These are phyloP conservation scores for Paralvinella palmiformis DNA, from an alignment of 1,140 invertebrate genomes.

Conservation along the genomic window DNA sequence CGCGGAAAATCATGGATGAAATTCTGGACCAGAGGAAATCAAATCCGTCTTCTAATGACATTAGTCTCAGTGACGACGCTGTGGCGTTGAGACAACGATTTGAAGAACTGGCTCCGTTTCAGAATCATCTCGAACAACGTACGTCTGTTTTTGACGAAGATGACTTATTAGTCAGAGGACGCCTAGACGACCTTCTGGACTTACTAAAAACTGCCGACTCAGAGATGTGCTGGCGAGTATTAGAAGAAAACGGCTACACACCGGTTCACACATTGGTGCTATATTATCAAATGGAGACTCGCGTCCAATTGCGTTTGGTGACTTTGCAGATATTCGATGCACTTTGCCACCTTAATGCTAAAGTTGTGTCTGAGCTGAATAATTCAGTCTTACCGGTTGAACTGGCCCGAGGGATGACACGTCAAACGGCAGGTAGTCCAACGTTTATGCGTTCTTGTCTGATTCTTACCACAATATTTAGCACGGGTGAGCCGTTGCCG, in stretches of 20 bases:
- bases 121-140: neutral
- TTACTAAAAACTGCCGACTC: slow-evolving; percentile 45
- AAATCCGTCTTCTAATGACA: neutral
- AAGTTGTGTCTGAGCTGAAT: slow-evolving; percentile 71
- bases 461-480: slow-evolving; percentile 77
- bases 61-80: neutral
- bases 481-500: slow-evolving; percentile 65
- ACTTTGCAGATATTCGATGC: slow-evolving; percentile 77
- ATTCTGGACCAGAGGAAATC: slow-evolving; percentile 23
- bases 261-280: slow-evolving; percentile 61
- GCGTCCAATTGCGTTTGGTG: slow-evolving; percentile 72
- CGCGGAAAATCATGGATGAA: slow-evolving; percentile 32
- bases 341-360: slow-evolving; percentile 74
- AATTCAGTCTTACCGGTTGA: slow-evolving; percentile 81
- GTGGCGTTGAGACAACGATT: neutral
- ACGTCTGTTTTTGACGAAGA: neutral
- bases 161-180: slow-evolving; percentile 7
- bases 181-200: neutral
- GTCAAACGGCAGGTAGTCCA: slow-evolving; percentile 30
- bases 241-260: slow-evolving; percentile 44
- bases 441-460: slow-evolving; percentile 69
- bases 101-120: neutral
- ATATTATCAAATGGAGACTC: slow-evolving; percentile 85
- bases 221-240: slow-evolving; percentile 34
- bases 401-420: slow-evolving; percentile 61